Percentiles rank a stretch among this genome's conserved stretches.
These are phyloP conservation scores for Melanostoma mellinum DNA, from an alignment of 2,888 invertebrate species.

Conservation along the genomic window DNA sequence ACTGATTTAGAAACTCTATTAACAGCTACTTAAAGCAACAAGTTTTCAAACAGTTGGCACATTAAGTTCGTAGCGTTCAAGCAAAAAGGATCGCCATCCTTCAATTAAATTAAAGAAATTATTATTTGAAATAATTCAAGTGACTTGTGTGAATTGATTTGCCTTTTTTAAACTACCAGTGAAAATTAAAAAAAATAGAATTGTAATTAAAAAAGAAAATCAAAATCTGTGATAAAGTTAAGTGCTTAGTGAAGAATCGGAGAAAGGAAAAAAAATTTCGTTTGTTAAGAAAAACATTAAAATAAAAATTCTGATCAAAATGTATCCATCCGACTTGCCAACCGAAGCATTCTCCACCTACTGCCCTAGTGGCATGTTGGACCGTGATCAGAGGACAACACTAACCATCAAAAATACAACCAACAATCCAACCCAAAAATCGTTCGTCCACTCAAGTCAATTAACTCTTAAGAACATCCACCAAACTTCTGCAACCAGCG, in stretches of 20 bases:
- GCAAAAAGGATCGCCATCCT: slow-evolving; percentile 12
- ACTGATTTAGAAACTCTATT: slow-evolving; percentile 34
- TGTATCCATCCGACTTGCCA: slow-evolving; percentile 63
- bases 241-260: slow-evolving; percentile 1
- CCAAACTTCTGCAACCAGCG: slow-evolving; percentile 5
- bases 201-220: not conserved
- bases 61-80: slow-evolving; percentile 24
- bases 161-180: not conserved
- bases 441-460: not conserved
- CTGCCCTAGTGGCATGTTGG: slow-evolving; percentile 64
- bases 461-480: slow-evolving; percentile 7
- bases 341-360: slow-evolving; percentile 11
- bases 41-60: not conserved
- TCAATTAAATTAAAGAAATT: slow-evolving; percentile 2
- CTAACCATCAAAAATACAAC: slow-evolving; percentile 38
- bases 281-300: too few relatives aligned
- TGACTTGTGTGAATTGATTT: not conserved
- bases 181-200: not conserved
- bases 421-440: not conserved
- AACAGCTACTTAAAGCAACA: slow-evolving; percentile 40
- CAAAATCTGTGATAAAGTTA: not conserved
- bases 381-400: slow-evolving; percentile 63
- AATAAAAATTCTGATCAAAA: slow-evolving; percentile 1
- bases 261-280: not conserved
- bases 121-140: not conserved